These are phyloP conservation scores for Xenentodon cancila DNA, from an alignment of 2,797 vertebrate genomes.

Conservation along the genomic window DNA sequence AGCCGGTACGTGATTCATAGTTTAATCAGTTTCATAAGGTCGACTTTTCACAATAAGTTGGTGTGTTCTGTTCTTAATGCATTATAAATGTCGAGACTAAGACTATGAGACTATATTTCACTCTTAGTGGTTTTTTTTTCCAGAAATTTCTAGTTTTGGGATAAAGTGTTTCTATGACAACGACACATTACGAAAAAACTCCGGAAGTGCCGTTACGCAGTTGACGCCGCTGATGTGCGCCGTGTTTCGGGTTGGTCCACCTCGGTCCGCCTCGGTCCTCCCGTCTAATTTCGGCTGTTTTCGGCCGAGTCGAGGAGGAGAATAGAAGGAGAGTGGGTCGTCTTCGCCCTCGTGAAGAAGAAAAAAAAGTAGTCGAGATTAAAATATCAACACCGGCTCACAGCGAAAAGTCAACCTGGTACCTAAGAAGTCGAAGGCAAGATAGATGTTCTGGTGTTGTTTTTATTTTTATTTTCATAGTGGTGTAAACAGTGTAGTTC, in stretches of 20 bases:
- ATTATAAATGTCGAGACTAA: too few species aligned
- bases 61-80: too few species aligned
- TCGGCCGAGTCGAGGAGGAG: constrained; percentile 61
- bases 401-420: constrained; percentile 35
- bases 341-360: constrained; percentile 15
- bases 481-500: constrained; percentile 52
- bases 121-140: too few species aligned
- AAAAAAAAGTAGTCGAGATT: constrained; percentile 46
- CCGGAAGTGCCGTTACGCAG: constrained; percentile 16
- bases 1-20: too few species aligned
- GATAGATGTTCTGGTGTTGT: constrained; percentile 22
- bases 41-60: too few species aligned
- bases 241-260: constrained; percentile 55
- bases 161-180: background rate
- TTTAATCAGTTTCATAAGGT: too few species aligned
- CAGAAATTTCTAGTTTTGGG: too few species aligned
- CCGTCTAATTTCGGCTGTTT: constrained; percentile 66
- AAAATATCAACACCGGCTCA: constrained; percentile 16
- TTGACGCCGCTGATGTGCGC: background rate
- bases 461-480: background rate
- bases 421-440: constrained; percentile 28
- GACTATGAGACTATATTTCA: too few species aligned
- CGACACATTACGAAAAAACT: constrained; percentile 46
- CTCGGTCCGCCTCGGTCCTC: constrained; percentile 60
- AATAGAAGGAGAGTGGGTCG: constrained; percentile 25